Percentiles rank a stretch among this genome's conserved stretches.
These are phyloP conservation scores for Intellagama lesueurii DNA, from an alignment of 2,797 vertebrate genomes.

Conservation along the genomic window DNA sequence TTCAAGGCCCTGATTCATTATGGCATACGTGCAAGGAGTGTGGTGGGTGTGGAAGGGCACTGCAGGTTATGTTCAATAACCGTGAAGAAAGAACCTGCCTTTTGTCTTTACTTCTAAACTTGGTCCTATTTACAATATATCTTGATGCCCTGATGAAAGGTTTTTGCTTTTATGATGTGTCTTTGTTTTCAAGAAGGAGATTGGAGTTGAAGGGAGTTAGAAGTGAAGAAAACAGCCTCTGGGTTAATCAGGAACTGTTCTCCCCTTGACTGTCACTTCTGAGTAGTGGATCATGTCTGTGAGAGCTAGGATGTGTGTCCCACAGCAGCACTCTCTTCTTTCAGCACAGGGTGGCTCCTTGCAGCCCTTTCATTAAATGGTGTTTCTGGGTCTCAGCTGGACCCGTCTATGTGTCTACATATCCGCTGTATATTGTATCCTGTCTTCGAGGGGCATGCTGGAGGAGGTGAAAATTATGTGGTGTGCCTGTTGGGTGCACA, in stretches of 20 bases:
- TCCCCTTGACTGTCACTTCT: neutral
- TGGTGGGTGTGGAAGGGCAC: neutral
- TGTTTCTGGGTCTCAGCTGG: neutral
- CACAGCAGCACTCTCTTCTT: neutral
- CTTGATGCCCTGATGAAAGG: neutral
- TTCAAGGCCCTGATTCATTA: neutral
- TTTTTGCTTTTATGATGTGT: neutral
- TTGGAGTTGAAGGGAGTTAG: neutral
- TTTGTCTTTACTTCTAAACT: slow-evolving; percentile 1
- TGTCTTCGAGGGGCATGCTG: neutral
- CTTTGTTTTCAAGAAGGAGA: neutral
- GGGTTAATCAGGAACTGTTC: neutral
- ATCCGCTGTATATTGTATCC: neutral
- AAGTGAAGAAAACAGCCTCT: neutral
- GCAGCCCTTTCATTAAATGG: neutral
- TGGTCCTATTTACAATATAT: neutral
- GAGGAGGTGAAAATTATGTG: neutral
- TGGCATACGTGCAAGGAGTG: neutral
- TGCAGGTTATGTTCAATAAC: neutral
- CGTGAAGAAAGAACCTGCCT: neutral
- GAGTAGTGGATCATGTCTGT: neutral
- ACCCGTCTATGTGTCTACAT: neutral
- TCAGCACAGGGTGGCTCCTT: neutral
- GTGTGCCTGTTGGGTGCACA: neutral
- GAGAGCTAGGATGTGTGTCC: neutral